Base-by-base conservation (phyloP, 2,797 vertebrate species). In the Myoxocephalus aenaeus region DNA sequence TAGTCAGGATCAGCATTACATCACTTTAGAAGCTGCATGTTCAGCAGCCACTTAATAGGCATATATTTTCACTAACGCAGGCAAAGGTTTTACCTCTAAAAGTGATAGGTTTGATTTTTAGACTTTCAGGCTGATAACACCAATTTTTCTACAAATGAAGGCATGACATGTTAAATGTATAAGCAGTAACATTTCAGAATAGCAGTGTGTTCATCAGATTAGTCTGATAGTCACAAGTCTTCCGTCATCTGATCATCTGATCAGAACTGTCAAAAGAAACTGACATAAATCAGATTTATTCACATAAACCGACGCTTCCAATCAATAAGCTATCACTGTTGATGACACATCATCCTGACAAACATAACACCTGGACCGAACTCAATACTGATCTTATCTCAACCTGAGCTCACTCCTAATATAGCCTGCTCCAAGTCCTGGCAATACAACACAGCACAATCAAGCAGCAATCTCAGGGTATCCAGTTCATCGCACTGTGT, bases 321-420 rank as follows among this genome's bases (percentile, higher is more conserved):
- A 29, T 77, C 50, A 15, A 76, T 73, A 58, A 67, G 34, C 22
- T 70, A 18, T 56, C 20, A 20, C 62, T n/a, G 61, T 34, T 62
- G 58, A 69, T 65, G 58, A 68, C 63, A 40, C 36, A n/a, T 14
- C 65, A 56, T 57, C 65, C 38, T 53, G 66, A 86, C 77, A 70
- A 65, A 79, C n/a, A 10, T 65, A 42, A 80, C 72, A 80, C 73
- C 73, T 70, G 38, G 75, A 73, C 62, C 25, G 61, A 78, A 78
- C 67, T 74, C 53, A 48, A 68, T 51, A 36, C 69, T 44, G 89
- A 92, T 89, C 36, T 73, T 67, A 90, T 92, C 86, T 73, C 34
- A 1, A 42, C 58, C 53, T 1, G 0, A 73, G 34, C 74, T 56
- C n/a, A n/a, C 57, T 91, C 89, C 89, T 87, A 84, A 89, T 88